Base-by-base conservation (phyloP, 2,888 invertebrate species). In the Panzeria rudis region DNA sequence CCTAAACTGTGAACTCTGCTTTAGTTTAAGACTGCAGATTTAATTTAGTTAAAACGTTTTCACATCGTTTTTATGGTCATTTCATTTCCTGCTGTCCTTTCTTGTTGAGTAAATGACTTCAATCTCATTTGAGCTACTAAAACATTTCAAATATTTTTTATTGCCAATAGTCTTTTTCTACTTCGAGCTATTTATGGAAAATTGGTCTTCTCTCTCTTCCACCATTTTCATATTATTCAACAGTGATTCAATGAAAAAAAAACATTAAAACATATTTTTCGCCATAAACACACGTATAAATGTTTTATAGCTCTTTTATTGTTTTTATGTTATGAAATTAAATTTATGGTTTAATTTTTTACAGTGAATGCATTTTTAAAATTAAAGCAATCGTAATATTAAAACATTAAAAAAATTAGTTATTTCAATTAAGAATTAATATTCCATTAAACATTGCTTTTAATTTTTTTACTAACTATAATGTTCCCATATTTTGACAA, bases 291-390 rank as follows among this genome's bases (percentile, higher is more conserved):
- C 4, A 32, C 17, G 15, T 8, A 15, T 25, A 25, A 54, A 15
- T 25, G 5, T 54, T 23, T 50, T 41, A 41, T 52, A 15, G 25
- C 25, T 35, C 20, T 59, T 56, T 29, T n/a, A 17, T 69, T 38
- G 3, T 11, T 61, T 71, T 62, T 71, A 78, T 54, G 61, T 61
- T 69, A 78, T 23, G 15, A 13, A 50, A 61, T 50, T 38, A 25
- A 56, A 69, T 59, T 69, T 25, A 47, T 68, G 56, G 23, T 56
- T n/a, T 23, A 9, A 6, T 44, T 54, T 62, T 78, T 23, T 7
- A 79, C 52, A 71, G 29, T 71, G 50, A 78, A 15, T 61, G 47
- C 56, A 8, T 66, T 44, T 20, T 23, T 11, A 3, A 20, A 47
- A 7, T 47, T 47, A 7, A 44, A 44, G 11, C n/a, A 47, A 8